Evolutionary conservation across 2,888 invertebrate genomes (phyloP).

Genomic region (Lepidochrysops patricia): DNA sequence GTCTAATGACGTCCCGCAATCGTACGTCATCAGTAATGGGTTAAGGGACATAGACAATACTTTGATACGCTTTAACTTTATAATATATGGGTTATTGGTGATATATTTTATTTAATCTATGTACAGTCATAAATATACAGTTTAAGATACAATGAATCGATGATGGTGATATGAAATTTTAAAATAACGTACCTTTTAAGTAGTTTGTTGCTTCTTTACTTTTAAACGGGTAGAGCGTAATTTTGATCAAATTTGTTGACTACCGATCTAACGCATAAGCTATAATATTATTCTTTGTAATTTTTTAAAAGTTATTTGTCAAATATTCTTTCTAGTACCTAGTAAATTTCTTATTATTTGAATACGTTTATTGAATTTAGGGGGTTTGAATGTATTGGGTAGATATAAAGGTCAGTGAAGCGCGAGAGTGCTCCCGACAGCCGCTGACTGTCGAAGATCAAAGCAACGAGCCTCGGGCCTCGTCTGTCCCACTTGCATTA

Average conservation of each 20-base stretch:
- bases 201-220: no score
- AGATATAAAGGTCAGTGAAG: neutral
- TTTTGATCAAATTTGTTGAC: no score
- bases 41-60: neutral
- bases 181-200: no score
- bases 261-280: no score
- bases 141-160: no score
- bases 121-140: neutral
- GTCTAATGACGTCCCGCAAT: constrained; percentile 33
- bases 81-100: constrained; percentile 9
- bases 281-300: no score
- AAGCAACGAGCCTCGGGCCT: constrained; percentile 15
- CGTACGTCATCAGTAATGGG: constrained; percentile 24
- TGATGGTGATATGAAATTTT: no score
- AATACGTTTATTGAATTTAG: neutral
- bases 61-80: constrained; percentile 7
- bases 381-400: constrained; percentile 9
- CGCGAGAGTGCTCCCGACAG: constrained; percentile 19
- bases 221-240: no score
- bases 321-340: no score
- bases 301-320: no score
- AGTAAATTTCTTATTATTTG: neutral
- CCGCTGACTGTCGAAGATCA: constrained; percentile 15
- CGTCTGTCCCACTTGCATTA: neutral
- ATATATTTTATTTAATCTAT: neutral